Percentiles rank a stretch among this genome's conserved stretches.
phyloP scores from a whole-genome alignment of 2,797 vertebrate species.

The Xenops minutus region DNA sequence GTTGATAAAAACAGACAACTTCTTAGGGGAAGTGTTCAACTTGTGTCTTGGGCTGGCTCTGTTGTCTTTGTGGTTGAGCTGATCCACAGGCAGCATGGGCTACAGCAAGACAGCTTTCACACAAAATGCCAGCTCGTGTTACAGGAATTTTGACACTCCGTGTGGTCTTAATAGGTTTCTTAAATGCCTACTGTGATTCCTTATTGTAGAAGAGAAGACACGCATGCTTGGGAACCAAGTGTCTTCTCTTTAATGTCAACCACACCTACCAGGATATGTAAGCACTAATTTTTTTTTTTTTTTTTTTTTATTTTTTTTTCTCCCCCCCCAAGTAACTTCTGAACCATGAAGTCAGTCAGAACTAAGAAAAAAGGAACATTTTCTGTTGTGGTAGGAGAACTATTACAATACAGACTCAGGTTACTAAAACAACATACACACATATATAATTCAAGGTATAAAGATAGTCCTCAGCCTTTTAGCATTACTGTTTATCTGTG shows the following conservation, averaged over 20 bases:
- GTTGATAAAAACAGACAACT: slow-evolving; percentile 52
- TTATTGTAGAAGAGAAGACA: slow-evolving; percentile 26
- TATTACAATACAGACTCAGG: background rate
- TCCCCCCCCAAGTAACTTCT: background rate
- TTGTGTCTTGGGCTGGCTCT: slow-evolving; percentile 57
- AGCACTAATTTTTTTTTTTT: background rate
- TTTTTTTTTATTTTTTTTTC: too few relatives aligned
- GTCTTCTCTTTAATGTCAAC: background rate
- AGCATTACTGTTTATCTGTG: background rate
- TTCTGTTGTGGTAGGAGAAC: background rate
- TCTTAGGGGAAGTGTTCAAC: slow-evolving; percentile 62
- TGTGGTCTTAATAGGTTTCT: slow-evolving; percentile 55
- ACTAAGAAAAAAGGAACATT: background rate
- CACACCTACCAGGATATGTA: background rate
- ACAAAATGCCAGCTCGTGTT: slow-evolving; percentile 32
- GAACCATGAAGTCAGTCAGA: background rate
- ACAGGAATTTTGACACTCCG: slow-evolving; percentile 37
- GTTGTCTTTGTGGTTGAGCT: slow-evolving; percentile 60
- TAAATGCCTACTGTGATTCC: slow-evolving; percentile 18
- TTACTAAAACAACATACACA: background rate
- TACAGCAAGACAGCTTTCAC: background rate
- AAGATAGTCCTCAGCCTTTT: background rate
- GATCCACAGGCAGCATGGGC: slow-evolving; percentile 57
- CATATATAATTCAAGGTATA: background rate
- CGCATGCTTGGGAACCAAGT: slow-evolving; percentile 17